Evolutionary conservation across 2,888 invertebrate genomes (phyloP).

Genomic region (Unio pictorum): DNA sequence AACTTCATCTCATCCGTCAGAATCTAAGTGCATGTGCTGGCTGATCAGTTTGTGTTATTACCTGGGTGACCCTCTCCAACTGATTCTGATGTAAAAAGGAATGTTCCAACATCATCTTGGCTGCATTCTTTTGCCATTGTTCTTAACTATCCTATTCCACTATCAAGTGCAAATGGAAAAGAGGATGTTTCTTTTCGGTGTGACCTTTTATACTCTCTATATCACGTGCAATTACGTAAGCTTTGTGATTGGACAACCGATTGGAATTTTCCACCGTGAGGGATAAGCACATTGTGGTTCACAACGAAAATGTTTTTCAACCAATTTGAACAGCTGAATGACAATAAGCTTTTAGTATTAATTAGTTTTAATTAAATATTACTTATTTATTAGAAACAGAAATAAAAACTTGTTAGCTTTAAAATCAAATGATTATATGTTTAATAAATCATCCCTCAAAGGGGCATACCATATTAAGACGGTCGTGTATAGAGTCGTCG

Average conservation of each 20-base stretch:
- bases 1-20: neutral
- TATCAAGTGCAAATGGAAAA: conserved; percentile 49
- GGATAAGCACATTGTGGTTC: no score
- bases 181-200: conserved; percentile 39
- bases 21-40: neutral
- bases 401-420: no score
- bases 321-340: no score
- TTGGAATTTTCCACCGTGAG: no score
- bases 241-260: neutral
- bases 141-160: conserved; percentile 26
- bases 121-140: conserved; percentile 50
- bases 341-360: no score
- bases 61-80: conserved; percentile 72
- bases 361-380: no score
- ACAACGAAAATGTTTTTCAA: no score
- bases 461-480: no score
- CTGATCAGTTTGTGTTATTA: conserved; percentile 21
- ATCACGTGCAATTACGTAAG: conserved; percentile 26
- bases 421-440: no score
- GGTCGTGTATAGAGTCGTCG: no score
- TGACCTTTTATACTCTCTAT: conserved; percentile 25
- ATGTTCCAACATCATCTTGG: conserved; percentile 64
- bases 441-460: no score
- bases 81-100: conserved; percentile 71
- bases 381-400: no score